Conservation (phyloP, 1,140 invertebrate species). For the Drosophila kikkawai region DNA sequence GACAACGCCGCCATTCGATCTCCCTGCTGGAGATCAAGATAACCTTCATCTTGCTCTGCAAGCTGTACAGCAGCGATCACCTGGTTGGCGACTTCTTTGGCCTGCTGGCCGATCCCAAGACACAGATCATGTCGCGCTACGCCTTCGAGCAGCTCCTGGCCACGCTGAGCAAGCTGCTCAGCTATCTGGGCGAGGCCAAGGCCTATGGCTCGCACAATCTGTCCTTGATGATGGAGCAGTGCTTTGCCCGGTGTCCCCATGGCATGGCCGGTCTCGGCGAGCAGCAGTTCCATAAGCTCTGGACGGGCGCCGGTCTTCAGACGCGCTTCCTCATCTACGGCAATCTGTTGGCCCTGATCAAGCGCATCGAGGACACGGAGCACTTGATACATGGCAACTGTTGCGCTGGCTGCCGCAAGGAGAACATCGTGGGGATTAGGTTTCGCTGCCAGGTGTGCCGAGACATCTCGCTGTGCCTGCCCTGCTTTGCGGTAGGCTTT, state of each 20-base stretch:
- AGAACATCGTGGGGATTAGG: constrained; percentile 77
- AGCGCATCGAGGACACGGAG: constrained; percentile 80
- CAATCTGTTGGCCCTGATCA: constrained; percentile 74
- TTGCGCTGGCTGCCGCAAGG: constrained; percentile 67
- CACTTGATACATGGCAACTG: constrained; percentile 75
- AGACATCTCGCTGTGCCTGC: constrained; percentile 73
- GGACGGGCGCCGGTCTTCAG: constrained; percentile 63
- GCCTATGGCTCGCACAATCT: constrained; percentile 79
- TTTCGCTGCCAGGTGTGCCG: constrained; percentile 81
- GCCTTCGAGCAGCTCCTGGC: constrained; percentile 72
- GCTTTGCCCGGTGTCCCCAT: constrained; percentile 71
- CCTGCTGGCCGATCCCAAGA: constrained; percentile 60
- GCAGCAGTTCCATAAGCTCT: constrained; percentile 72
- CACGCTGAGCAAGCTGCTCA: constrained; percentile 70
- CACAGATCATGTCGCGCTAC: constrained; percentile 68
- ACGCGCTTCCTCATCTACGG: constrained; percentile 80
- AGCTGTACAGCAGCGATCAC: constrained; percentile 69
- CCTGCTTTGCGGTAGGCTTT: constrained; percentile 73
- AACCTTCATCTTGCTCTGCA: constrained; percentile 77
- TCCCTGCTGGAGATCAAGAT: constrained; percentile 78
- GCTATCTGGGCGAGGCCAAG: constrained; percentile 72
- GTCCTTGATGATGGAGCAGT: constrained; percentile 65
- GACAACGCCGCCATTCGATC: constrained; percentile 73
- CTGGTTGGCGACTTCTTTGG: constrained; percentile 68
- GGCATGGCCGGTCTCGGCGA: constrained; percentile 64